Conservation (phyloP, 2,113 vertebrate species). For the Bufo gargarizans region DNA sequence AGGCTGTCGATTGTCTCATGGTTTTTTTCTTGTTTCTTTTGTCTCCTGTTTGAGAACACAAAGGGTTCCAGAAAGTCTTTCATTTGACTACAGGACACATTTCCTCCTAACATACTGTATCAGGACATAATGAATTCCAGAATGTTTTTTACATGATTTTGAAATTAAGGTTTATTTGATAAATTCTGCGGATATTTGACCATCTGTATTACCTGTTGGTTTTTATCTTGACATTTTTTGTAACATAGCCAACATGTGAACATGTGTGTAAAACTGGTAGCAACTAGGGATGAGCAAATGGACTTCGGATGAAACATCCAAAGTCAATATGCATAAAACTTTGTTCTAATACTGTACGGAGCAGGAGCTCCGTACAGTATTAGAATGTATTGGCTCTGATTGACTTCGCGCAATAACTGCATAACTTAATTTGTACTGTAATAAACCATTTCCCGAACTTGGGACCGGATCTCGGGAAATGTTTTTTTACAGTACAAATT, state of each 20-base stretch:
- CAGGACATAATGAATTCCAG: slow-evolving; percentile 74
- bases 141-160: slow-evolving; percentile 71
- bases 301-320: too few relatives aligned
- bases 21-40: slow-evolving; percentile 70
- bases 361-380: too few relatives aligned
- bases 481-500: too few relatives aligned
- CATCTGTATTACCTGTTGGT: slow-evolving; percentile 57
- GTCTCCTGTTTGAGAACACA: slow-evolving; percentile 66
- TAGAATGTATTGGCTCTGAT: too few relatives aligned
- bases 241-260: not conserved
- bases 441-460: too few relatives aligned
- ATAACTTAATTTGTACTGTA: too few relatives aligned
- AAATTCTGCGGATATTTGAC: slow-evolving; percentile 65
- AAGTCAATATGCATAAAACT: too few relatives aligned
- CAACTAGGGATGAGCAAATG: slow-evolving; percentile 2
- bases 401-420: too few relatives aligned
- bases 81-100: slow-evolving; percentile 74
- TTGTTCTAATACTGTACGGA: too few relatives aligned
- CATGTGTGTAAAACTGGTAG: slow-evolving; percentile 27
- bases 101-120: slow-evolving; percentile 73
- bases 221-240: slow-evolving; percentile 59
- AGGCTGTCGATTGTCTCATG: slow-evolving; percentile 73
- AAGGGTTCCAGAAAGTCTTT: slow-evolving; percentile 79
- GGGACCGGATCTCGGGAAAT: too few relatives aligned
- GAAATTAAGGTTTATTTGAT: slow-evolving; percentile 64